Percentiles rank a stretch among this genome's conserved stretches.
Conservation (phyloP, 2,797 vertebrate species). For the Margarornis squamiger region DNA sequence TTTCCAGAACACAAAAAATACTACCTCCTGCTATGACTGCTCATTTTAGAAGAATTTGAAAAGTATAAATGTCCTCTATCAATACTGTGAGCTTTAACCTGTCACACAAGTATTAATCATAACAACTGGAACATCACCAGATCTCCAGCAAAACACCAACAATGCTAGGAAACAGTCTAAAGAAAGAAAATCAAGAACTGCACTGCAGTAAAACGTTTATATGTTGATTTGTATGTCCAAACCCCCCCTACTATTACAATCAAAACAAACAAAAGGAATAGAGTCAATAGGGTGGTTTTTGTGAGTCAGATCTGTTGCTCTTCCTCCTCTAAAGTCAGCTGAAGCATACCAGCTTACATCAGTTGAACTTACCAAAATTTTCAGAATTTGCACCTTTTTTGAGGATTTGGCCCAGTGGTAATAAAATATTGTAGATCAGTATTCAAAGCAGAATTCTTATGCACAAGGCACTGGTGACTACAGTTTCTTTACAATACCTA, state of each 20-base stretch:
- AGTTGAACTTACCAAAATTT: not conserved
- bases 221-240: not conserved
- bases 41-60: not conserved
- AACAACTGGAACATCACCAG: not conserved
- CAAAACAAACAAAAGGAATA: not conserved
- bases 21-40: not conserved
- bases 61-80: not conserved
- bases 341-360: not conserved
- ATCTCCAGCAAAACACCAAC: not conserved
- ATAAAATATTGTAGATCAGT: not conserved
- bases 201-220: not conserved
- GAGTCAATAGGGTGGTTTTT: not conserved
- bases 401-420: not conserved
- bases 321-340: not conserved
- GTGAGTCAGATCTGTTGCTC: not conserved
- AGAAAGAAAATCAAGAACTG: not conserved
- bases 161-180: not conserved
- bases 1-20: slow-evolving; percentile 12
- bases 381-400: not conserved
- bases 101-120: not conserved
- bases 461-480: not conserved
- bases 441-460: not conserved
- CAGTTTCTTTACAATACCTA: not conserved
- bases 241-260: not conserved
- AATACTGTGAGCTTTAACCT: not conserved